phyloP scores from a whole-genome alignment of 2,797 vertebrate genomes.

The Pseudomugil gertrudae region DNA sequence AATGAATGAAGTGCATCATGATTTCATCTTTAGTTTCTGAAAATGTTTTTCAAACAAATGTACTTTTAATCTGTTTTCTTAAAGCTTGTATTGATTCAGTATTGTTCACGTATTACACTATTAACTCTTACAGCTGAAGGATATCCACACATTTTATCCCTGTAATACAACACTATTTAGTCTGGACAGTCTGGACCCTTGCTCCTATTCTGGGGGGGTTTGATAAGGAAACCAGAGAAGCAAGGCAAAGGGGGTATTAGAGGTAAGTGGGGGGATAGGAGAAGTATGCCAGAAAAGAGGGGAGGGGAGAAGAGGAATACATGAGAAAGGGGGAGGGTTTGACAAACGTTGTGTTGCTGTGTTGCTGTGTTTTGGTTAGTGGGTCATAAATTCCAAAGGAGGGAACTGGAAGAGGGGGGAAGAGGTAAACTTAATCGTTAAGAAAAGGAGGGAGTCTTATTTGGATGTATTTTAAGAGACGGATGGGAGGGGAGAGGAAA shows the following conservation, averaged over 20 bases:
- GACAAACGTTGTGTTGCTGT: constrained; percentile 64
- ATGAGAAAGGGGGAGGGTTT: constrained; percentile 56
- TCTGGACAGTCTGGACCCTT: constrained; percentile 57
- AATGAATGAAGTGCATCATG: not conserved
- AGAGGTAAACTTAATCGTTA: constrained; percentile 39
- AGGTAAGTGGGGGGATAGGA: not conserved
- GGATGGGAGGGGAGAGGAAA: not conserved
- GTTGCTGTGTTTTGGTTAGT: constrained; percentile 73
- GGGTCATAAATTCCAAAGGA: constrained; percentile 71
- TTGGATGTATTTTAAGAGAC: constrained; percentile 12
- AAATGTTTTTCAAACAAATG: constrained; percentile 3
- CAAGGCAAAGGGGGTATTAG: constrained; percentile 7
- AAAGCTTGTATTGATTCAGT: constrained; percentile 3
- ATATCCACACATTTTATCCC: constrained; percentile 44
- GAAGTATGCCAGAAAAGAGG: not conserved
- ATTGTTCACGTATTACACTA: not conserved
- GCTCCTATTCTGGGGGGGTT: constrained; percentile 46
- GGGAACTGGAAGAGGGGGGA: constrained; percentile 8
- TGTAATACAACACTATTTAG: constrained; percentile 59
- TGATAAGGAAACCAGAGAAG: constrained; percentile 49
- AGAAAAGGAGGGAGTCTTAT: constrained; percentile 14
- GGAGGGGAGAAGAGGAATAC: constrained; percentile 14
- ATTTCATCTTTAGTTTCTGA: not conserved
- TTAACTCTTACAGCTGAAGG: constrained; percentile 5
- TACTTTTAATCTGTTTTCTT: constrained; percentile 1